phyloP scores from a whole-genome alignment of 2,113 vertebrate species.

The Peromyscus maniculatus region DNA sequence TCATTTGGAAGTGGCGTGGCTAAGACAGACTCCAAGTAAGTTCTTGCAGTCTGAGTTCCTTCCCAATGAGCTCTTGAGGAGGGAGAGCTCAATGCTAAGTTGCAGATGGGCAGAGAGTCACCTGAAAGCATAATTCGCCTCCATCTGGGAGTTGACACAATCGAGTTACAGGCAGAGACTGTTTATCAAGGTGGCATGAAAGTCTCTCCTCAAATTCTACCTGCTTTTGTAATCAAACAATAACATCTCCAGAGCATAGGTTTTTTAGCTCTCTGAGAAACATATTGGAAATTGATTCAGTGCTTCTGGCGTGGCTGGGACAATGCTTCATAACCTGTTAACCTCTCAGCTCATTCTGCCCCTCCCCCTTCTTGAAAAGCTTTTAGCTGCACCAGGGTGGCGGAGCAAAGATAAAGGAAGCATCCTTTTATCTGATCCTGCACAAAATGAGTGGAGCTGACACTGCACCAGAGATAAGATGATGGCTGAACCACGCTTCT shows the following conservation, averaged over 20 bases:
- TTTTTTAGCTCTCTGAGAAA: slow-evolving; percentile 68
- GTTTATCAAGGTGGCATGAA: slow-evolving; percentile 70
- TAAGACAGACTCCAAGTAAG: background rate
- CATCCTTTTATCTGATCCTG: slow-evolving; percentile 84
- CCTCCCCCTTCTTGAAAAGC: slow-evolving; percentile 60
- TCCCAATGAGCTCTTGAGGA: slow-evolving; percentile 24
- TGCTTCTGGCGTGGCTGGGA: slow-evolving; percentile 68
- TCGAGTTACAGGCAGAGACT: slow-evolving; percentile 61
- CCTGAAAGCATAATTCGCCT: slow-evolving; percentile 55
- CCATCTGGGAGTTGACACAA: slow-evolving; percentile 67
- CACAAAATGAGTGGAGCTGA: slow-evolving; percentile 82
- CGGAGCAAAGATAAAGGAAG: slow-evolving; percentile 82
- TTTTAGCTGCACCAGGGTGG: slow-evolving; percentile 74
- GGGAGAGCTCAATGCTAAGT: background rate
- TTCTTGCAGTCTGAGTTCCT: slow-evolving; percentile 1
- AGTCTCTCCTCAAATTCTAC: slow-evolving; percentile 73
- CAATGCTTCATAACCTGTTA: slow-evolving; percentile 78
- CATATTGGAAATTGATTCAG: slow-evolving; percentile 81
- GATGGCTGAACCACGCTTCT: slow-evolving; percentile 84
- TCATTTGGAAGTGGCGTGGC: background rate
- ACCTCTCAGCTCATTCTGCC: slow-evolving; percentile 31
- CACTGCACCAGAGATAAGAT: slow-evolving; percentile 74
- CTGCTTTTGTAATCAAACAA: slow-evolving; percentile 83
- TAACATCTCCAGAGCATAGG: slow-evolving; percentile 81
- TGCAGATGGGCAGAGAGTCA: slow-evolving; percentile 66